Base-by-base conservation (phyloP, 2,888 invertebrate genomes). In the Phyllotreta striolata region DNA sequence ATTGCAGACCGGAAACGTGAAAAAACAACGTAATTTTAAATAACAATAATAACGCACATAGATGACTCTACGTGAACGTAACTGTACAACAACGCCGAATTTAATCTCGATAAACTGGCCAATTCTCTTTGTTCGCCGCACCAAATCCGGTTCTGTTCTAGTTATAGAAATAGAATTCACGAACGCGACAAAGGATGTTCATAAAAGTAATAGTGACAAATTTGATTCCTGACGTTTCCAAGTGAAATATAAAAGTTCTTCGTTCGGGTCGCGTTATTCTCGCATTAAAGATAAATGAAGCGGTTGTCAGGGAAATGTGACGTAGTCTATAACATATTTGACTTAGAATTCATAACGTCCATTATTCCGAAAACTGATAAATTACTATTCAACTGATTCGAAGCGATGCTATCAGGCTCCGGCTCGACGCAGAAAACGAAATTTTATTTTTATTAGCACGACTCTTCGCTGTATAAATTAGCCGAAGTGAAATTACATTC, bases 1-100 rank as follows among this genome's bases (percentile, higher is more conserved):
- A 35, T 59, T 47, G 39, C 47, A 47, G 35, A 63, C 41, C 59
- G 63, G 59, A 63, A 63, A 52, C 47, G 47, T 54, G 39, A 47
- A 51, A 59, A 64, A 49, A 56, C 24, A 40, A 44, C n/a, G 38
- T 58, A 40, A 49, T 49, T 49, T 39, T 49, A 8, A 47, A 58
- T 49, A 24, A 58, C 38, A 40, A 57, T 8, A 38, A 24, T 38
- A 38, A 13, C 5, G 8, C 24, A 24, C 24, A 24, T 24, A 24
- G 24, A 24, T 24, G 24, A 24, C 24, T 24, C 24, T 24, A 24
- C 24, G 24, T 4, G 24, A 24, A 24, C 24, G 24, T 24, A 24
- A 24, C 24, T 24, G 24, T 24, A 35, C 43, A 34, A 55, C 37
- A 6, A 44, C 34, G 8, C 6, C 7, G 49, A 8, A 37, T 49